A percentile compares a stretch with the other conserved stretches of the same genome.
Conservation (phyloP, 2,888 invertebrate genomes). For the Clivina fossor region DNA sequence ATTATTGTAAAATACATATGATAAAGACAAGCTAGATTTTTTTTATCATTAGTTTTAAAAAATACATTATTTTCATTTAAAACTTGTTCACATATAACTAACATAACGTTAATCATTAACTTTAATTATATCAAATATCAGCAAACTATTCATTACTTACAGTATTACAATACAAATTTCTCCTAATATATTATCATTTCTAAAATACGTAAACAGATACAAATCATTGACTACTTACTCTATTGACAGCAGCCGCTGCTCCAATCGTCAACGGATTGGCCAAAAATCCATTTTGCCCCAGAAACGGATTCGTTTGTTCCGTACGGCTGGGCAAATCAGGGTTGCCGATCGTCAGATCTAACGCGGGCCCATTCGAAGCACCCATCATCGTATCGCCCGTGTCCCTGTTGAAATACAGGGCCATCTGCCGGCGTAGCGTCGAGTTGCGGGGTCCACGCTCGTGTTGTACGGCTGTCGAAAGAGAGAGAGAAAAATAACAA, state of each 20-base stretch:
- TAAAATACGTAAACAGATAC: neutral
- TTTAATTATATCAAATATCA: constrained; percentile 6
- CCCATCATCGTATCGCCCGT: constrained; percentile 47
- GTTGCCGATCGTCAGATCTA: constrained; percentile 58
- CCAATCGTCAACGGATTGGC: constrained; percentile 13
- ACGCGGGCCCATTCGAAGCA: constrained; percentile 48
- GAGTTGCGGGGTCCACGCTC: constrained; percentile 96
- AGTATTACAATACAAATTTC: too few relatives aligned
- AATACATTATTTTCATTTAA: too few relatives aligned
- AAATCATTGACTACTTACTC: constrained; percentile 39
- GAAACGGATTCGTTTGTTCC: constrained; percentile 40
- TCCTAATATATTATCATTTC: too few relatives aligned
- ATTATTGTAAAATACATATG: too few relatives aligned
- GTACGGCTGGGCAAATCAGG: constrained; percentile 45
- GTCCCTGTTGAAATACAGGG: constrained; percentile 73
- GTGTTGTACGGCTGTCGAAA: constrained; percentile 99
- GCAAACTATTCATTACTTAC: too few relatives aligned
- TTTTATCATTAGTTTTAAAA: too few relatives aligned
- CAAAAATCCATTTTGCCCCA: constrained; percentile 38
- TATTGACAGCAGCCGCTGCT: constrained; percentile 29
- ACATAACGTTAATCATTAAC: neutral
- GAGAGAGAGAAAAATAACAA: too few relatives aligned
- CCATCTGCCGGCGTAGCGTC: constrained; percentile 90
- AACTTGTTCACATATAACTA: too few relatives aligned
- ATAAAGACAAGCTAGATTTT: too few relatives aligned